These are phyloP conservation scores for Hypotaenidia okinawae DNA, from an alignment of 2,797 vertebrate species.

Conservation along the genomic window DNA sequence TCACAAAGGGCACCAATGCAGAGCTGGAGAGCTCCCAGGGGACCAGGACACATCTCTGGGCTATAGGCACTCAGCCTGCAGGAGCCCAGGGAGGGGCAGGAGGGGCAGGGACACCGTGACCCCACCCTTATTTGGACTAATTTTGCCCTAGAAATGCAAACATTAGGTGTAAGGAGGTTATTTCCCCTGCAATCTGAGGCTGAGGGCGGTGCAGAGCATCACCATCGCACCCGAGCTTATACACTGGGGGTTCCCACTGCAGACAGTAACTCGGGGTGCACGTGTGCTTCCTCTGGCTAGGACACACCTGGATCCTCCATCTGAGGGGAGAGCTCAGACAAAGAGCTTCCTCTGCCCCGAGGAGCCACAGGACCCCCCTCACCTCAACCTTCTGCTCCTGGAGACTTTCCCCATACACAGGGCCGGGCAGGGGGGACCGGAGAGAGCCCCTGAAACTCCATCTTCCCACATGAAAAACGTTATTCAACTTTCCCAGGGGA, in stretches of 20 bases:
- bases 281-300: rapidly evolving
- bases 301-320: rapidly evolving
- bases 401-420: rapidly evolving
- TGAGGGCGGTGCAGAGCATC: background rate
- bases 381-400: background rate
- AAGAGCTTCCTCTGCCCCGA: background rate
- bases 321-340: rapidly evolving
- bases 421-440: rapidly evolving
- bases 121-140: too few relatives aligned
- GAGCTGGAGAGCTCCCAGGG: background rate
- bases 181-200: background rate
- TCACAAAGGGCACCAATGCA: background rate
- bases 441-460: background rate
- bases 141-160: background rate
- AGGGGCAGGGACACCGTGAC: rapidly evolving
- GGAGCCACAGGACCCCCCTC: background rate
- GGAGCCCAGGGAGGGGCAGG: background rate
- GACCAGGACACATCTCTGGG: background rate
- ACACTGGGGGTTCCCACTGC: background rate
- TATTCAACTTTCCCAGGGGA: background rate
- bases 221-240: rapidly evolving
- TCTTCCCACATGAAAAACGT: rapidly evolving
- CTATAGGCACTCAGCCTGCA: background rate
- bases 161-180: too few relatives aligned
- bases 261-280: rapidly evolving